phyloP scores from a whole-genome alignment of 1,140 invertebrate genomes.

The Hesperophylax magnus region DNA sequence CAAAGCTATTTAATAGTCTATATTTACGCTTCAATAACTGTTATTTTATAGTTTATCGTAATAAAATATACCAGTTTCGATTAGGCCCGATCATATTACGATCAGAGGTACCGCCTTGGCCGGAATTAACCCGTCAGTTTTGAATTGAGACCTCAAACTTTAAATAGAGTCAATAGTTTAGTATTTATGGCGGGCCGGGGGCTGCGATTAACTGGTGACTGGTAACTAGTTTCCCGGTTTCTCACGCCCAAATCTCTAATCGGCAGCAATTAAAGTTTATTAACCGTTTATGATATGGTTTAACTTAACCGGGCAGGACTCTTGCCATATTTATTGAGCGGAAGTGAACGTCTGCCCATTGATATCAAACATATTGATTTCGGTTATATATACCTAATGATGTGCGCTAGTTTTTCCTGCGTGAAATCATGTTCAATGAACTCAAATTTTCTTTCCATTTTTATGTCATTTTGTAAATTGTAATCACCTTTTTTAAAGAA shows the following conservation, averaged over 20 bases:
- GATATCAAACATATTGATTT: no score
- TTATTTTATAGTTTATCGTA: no score
- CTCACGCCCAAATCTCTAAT: conserved; percentile 32
- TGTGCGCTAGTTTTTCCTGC: no score
- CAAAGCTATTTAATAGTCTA: no score
- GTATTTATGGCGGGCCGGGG: neutral
- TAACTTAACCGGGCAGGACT: neutral
- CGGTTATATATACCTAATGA: no score
- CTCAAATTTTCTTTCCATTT: no score
- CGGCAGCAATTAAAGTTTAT: conserved; percentile 17
- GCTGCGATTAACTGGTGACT: no score
- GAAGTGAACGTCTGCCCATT: neutral
- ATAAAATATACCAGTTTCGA: neutral
- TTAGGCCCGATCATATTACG: neutral
- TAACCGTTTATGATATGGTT: neutral
- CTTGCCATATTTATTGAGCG: neutral
- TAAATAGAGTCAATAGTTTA: conserved; percentile 33
- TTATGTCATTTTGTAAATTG: no score
- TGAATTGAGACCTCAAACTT: conserved; percentile 30
- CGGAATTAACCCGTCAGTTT: neutral
- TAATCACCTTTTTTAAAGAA: no score
- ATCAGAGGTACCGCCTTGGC: no score
- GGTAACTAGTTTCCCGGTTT: conserved; percentile 11
- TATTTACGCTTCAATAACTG: no score
- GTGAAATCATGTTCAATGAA: no score